Evolutionary conservation across 30 jellyfish, hydroid and myxozoan species (phyloP).

Genomic region (Nemopilema nomurai): DNA sequence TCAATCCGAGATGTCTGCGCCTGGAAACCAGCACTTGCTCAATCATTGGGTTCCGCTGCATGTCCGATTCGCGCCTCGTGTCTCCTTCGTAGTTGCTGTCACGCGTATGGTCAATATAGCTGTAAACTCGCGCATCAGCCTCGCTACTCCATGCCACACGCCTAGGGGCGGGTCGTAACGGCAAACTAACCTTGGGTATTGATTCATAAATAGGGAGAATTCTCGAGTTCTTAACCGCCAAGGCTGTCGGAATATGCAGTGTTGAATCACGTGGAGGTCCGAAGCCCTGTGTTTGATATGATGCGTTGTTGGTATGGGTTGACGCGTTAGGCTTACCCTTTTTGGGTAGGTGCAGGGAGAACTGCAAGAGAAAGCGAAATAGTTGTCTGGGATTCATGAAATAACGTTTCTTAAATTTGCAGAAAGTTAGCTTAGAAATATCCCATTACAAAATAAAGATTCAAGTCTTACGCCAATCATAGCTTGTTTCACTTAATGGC

Average conservation of each 20-base stretch:
- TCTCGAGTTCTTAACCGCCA: conserved; percentile 16
- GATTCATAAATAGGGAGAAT: conserved; percentile 47
- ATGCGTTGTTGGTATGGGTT: no score
- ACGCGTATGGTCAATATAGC: background rate
- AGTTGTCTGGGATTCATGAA: no score
- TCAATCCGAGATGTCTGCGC: background rate
- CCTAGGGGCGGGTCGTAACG: background rate
- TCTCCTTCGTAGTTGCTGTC: background rate
- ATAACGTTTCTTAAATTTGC: no score
- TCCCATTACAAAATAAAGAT: no score
- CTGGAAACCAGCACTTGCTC: background rate
- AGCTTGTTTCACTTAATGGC: no score
- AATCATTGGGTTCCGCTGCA: background rate
- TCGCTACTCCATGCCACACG: conserved; percentile 8
- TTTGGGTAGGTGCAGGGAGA: background rate
- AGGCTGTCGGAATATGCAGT: conserved; percentile 42
- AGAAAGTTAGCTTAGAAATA: no score
- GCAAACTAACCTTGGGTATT: conserved; percentile 7
- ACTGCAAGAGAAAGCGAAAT: background rate
- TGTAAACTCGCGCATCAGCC: background rate
- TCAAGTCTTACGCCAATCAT: no score
- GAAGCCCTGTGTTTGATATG: no score
- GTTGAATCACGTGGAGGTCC: background rate
- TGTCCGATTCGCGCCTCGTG: background rate
- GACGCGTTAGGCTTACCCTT: no score